Evolutionary conservation across 1,140 invertebrate species (phyloP), one percentile per base, ranked within the genome.

Genomic region (Euschistus heros): DNA sequence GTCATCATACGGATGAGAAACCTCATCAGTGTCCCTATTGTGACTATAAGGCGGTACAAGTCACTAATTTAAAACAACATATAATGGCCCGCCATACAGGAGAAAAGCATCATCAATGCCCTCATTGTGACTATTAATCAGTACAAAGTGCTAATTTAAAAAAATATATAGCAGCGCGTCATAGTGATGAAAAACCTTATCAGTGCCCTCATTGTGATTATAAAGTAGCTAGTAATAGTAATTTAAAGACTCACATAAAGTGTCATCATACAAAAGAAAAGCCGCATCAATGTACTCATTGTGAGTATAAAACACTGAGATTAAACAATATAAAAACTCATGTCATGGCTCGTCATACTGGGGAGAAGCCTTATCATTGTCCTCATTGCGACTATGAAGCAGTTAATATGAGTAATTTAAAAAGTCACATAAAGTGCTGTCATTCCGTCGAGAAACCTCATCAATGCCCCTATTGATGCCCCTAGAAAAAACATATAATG

Each of bases 141-240:
- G 22, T 24, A 22, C n/a, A 55, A 24, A 55, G 3, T 30, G 30
- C 30, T 30, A 30, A 30, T 30, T 30, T 30, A 30, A 30, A 30
- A 30, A 30, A 30, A 30, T 8, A 30, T 30, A 30, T 30, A 3
- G 30, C 8, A 30, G 30, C 3, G 3, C 8, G 8, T 30, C 30
- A 30, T 30, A 30, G 30, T 8, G 8, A 30, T 30, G n/a, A 22
- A 14, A 55, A 55, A 18, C 52, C 52, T 22, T 55, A 22, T 22
- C 8, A 55, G 52, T 55, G 52, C 14, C 52, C 52, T 24, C 52
- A 55, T 22, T 55, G 52, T 18, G 52, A 55, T 18, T 55, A 55
- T 24, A 14, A 13, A n/a, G 22, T 22, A 3, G 52, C 20, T 2
- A n/a, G n/a, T 22, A 7, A 6, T 3, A 22, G 52, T 14, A 55